Percentiles rank a stretch among this genome's conserved stretches.
Conservation (phyloP, 2,888 invertebrate species). For the Linyphia triangularis region DNA sequence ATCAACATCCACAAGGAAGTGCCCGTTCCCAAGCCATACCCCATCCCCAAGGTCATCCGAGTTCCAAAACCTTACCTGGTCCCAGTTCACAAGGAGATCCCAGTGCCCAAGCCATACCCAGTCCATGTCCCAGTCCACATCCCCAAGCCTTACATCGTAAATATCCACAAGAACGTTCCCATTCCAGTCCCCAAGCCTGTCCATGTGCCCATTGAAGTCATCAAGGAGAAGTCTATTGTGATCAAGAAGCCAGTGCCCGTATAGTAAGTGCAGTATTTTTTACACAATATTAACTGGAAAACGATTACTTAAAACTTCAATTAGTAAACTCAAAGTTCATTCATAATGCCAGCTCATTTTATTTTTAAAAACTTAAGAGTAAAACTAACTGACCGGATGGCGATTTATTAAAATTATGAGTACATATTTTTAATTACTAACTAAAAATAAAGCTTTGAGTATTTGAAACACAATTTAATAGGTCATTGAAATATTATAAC, state of each 20-base stretch:
- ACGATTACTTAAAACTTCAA: no score
- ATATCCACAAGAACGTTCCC: constrained; percentile 73
- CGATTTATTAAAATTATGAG: no score
- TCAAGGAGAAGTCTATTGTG: constrained; percentile 75
- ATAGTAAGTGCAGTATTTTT: constrained; percentile 53
- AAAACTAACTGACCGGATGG: no score
- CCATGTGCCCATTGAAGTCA: constrained; percentile 73
- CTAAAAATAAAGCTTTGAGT: no score
- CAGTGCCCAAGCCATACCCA: constrained; percentile 75
- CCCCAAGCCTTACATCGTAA: constrained; percentile 75
- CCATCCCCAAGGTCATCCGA: constrained; percentile 74
- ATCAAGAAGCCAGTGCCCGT: constrained; percentile 76
- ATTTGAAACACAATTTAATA: no score
- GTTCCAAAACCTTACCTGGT: constrained; percentile 76
- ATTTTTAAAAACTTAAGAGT: no score
- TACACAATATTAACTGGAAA: neutral
- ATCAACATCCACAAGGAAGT: constrained; percentile 73
- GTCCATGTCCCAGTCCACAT: constrained; percentile 75
- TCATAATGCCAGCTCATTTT: no score
- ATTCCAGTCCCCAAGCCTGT: constrained; percentile 75
- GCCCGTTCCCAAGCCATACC: constrained; percentile 73
- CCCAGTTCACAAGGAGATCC: constrained; percentile 73
- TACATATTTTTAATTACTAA: no score
- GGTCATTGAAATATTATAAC: no score
- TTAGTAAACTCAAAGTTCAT: no score